A percentile compares a stretch with the other conserved stretches of the same genome.
These are phyloP conservation scores for Leptopterna dolabrata DNA, from an alignment of 2,888 invertebrate species.

Conservation along the genomic window DNA sequence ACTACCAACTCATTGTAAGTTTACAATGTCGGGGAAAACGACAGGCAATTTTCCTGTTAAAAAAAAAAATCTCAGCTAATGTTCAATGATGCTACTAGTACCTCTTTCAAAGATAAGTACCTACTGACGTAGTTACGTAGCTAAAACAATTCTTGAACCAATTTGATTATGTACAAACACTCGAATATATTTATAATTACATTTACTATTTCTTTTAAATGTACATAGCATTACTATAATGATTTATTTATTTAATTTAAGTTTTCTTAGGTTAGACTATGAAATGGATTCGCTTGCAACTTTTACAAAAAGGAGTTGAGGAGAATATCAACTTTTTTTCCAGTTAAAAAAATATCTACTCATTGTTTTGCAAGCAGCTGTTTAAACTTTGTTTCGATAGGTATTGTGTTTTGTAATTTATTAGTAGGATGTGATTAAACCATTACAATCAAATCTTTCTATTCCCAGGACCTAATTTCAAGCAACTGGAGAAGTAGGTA, in stretches of 20 bases:
- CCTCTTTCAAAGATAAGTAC: too few species aligned
- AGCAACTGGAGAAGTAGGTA: not conserved
- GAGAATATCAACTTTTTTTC: not conserved
- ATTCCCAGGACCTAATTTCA: not conserved
- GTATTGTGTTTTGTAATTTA: not conserved
- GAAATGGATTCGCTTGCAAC: not conserved
- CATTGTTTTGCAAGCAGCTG: too few species aligned
- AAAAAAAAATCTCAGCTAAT: too few species aligned
- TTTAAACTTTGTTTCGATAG: not conserved
- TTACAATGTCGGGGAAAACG: too few species aligned
- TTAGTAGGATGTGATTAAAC: slow-evolving; percentile 9
- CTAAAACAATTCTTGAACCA: not conserved
- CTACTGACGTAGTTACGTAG: too few species aligned
- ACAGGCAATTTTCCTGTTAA: too few species aligned
- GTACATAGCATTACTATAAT: slow-evolving; percentile 5
- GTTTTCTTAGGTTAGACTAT: not conserved
- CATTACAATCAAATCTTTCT: not conserved
- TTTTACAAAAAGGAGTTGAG: not conserved
- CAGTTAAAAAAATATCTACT: not conserved
- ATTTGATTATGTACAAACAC: not conserved
- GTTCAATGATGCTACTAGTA: too few species aligned
- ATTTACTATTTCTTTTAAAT: not conserved
- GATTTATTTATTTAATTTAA: not conserved
- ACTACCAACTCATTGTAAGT: too few species aligned
- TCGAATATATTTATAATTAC: not conserved